These are phyloP conservation scores for Gonocerus acuteangulatus DNA, from an alignment of 2,888 invertebrate genomes.

Conservation along the genomic window DNA sequence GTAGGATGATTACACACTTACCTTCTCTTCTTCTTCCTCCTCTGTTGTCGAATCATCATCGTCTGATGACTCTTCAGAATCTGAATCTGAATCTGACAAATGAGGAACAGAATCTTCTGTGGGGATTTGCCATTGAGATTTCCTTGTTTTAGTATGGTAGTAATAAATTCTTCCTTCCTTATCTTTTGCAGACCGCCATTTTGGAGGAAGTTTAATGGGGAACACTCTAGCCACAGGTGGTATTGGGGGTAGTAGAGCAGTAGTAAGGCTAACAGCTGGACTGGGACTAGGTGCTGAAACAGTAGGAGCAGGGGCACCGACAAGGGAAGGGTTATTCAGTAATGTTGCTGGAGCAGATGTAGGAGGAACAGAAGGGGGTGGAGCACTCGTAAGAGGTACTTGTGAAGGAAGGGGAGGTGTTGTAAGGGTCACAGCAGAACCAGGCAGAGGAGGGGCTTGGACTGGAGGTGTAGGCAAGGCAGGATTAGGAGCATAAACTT, in stretches of 20 bases:
- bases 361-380: conserved; percentile 37
- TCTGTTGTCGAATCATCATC: conserved; percentile 33
- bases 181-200: conserved; percentile 82
- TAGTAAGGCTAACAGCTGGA: neutral
- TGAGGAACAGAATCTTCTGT: conserved; percentile 36
- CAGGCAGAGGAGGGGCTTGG: conserved; percentile 29
- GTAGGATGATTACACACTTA: conserved; percentile 7
- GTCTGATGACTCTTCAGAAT: conserved; percentile 34
- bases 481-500: conserved; percentile 22
- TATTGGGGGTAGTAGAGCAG: conserved; percentile 29
- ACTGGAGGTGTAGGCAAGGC: conserved; percentile 9
- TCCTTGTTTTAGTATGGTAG: conserved; percentile 72
- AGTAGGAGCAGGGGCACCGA: conserved; percentile 28
- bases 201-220: conserved; percentile 62
- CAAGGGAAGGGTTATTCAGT: conserved; percentile 36
- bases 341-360: conserved; percentile 34
- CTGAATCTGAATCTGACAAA: conserved; percentile 32
- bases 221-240: conserved; percentile 39
- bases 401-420: conserved; percentile 26
- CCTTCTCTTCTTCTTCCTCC: conserved; percentile 37
- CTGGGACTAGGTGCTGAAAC: neutral
- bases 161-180: conserved; percentile 79
- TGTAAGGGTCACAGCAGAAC: conserved; percentile 23
- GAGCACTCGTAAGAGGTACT: conserved; percentile 30
- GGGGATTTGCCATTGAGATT: conserved; percentile 62